Conservation (phyloP, 2,888 invertebrate species). For the Hemithea aestivaria region DNA sequence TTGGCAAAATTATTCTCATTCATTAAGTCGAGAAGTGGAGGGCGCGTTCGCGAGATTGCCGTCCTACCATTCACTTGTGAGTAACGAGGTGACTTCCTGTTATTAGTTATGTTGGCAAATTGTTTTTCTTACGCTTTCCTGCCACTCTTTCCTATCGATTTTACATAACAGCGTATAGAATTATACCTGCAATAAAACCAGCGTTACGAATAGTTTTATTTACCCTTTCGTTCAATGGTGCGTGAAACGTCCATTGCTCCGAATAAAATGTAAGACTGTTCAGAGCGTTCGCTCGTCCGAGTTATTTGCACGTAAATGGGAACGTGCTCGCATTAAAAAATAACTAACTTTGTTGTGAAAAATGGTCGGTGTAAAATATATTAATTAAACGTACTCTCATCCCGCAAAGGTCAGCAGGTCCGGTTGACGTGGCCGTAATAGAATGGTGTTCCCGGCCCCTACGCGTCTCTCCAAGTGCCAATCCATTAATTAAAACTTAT, state of each 20-base stretch:
- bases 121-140: conserved; percentile 66
- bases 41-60: conserved; percentile 70
- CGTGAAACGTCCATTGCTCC: conserved; percentile 21
- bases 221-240: conserved; percentile 25
- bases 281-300: conserved; percentile 10
- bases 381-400: conserved; percentile 26
- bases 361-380: conserved; percentile 27
- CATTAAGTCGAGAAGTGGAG: conserved; percentile 75
- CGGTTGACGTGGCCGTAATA: conserved; percentile 50
- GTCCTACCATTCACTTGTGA: conserved; percentile 74
- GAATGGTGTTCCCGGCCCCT: conserved; percentile 53
- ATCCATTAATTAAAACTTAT: conserved; percentile 80
- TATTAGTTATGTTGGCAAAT: conserved; percentile 74
- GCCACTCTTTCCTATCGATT: conserved; percentile 44
- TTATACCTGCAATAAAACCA: conserved; percentile 32
- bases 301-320: conserved; percentile 10
- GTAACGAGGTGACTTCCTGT: conserved; percentile 75
- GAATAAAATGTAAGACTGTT: conserved; percentile 22
- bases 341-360: conserved; percentile 17
- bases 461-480: conserved; percentile 70
- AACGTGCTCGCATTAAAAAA: conserved; percentile 13
- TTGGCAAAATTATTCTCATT: conserved; percentile 78
- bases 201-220: conserved; percentile 30
- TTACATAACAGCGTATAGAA: conserved; percentile 41
- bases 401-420: conserved; percentile 31